Conservation (phyloP, 2,888 invertebrate genomes). For the Eugnorisma glareosa region DNA sequence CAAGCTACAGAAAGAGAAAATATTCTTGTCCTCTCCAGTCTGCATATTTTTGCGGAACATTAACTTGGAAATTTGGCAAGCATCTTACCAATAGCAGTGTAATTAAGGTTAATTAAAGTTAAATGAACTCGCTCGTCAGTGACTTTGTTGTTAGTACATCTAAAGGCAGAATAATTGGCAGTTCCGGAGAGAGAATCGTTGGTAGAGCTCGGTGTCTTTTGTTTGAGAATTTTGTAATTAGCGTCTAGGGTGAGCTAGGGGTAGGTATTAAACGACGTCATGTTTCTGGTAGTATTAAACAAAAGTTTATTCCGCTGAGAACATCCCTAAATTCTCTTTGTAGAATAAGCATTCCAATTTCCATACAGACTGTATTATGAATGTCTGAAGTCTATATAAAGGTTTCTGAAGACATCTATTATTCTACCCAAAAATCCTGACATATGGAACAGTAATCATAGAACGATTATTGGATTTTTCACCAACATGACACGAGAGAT, state of each 20-base stretch:
- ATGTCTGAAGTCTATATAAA: not conserved
- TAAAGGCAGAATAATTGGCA: constrained; percentile 48
- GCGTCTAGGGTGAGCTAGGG: not conserved
- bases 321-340: not conserved
- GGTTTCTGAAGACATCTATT: not conserved
- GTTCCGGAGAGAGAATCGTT: constrained; percentile 27
- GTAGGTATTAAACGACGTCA: not conserved
- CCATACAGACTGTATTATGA: not conserved
- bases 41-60: constrained; percentile 54
- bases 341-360: not conserved
- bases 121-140: constrained; percentile 55
- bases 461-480: not conserved
- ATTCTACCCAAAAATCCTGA: not conserved
- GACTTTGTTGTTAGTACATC: constrained; percentile 49
- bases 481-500: no score
- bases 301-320: not conserved
- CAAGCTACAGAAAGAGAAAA: constrained; percentile 43
- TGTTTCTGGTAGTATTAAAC: not conserved
- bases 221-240: constrained; percentile 58
- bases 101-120: constrained; percentile 65
- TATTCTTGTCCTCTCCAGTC: constrained; percentile 36
- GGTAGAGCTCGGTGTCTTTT: constrained; percentile 41
- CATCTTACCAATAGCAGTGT: constrained; percentile 52
- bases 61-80: constrained; percentile 61
- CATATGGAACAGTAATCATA: not conserved